phyloP scores from a whole-genome alignment of 2,797 vertebrate species.

The Gymnodraco acuticeps region DNA sequence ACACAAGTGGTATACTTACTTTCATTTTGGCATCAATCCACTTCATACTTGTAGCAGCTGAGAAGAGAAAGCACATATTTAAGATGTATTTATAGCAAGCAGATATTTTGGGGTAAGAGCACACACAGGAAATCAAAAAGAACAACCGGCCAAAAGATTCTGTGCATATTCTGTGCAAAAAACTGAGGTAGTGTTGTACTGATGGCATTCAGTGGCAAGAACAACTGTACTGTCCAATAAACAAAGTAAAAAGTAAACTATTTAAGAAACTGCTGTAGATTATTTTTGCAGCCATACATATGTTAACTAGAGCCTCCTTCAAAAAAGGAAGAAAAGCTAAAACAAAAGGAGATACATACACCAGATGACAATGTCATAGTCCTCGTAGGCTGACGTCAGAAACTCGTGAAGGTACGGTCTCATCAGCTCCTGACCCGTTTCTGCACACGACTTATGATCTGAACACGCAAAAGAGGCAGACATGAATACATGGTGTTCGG shows the following conservation, averaged over 20 bases:
- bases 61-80: conserved; percentile 55
- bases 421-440: conserved; percentile 98
- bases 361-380: conserved; percentile 99
- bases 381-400: conserved; percentile 96
- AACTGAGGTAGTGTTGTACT: too few species aligned
- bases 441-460: conserved; percentile 99
- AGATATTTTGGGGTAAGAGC: not conserved
- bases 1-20: conserved; percentile 79
- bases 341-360: conserved; percentile 86
- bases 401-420: conserved; percentile 98
- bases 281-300: not conserved
- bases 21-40: conserved; percentile 99
- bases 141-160: not conserved
- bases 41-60: conserved; percentile 99
- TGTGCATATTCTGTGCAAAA: not conserved
- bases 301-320: not conserved
- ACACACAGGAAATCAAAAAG: not conserved
- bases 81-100: conserved; percentile 2
- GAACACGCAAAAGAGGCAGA: conserved; percentile 39
- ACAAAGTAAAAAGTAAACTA: not conserved
- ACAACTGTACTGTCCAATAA: not conserved
- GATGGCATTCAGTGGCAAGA: not conserved
- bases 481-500: not conserved
- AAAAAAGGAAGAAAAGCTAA: not conserved
- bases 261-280: too few species aligned